phyloP scores from a whole-genome alignment of 2,113 vertebrate genomes.

The Sapajus apella region DNA sequence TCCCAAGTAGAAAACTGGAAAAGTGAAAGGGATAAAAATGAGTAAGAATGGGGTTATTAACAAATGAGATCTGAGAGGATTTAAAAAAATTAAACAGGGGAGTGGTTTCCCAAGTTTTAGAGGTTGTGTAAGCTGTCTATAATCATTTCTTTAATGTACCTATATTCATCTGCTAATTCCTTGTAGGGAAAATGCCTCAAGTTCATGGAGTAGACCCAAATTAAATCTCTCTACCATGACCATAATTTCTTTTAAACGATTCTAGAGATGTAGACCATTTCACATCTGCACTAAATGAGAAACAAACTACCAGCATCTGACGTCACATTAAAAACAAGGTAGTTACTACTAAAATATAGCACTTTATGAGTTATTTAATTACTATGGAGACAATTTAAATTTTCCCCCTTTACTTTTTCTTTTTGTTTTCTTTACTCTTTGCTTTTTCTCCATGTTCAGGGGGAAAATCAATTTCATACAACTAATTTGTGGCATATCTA shows the following conservation, averaged over 20 bases:
- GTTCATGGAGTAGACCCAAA: background rate
- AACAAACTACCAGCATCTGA: background rate
- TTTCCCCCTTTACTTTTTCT: slow-evolving; percentile 21
- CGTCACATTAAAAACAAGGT: background rate
- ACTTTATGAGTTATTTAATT: background rate
- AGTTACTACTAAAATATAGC: background rate
- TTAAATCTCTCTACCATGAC: background rate
- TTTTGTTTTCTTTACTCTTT: slow-evolving; percentile 45
- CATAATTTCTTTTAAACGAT: slow-evolving; percentile 37
- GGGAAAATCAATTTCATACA: slow-evolving; percentile 39
- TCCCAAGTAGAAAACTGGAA: background rate
- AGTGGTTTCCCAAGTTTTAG: background rate
- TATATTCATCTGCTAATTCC: background rate
- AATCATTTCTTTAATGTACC: slow-evolving; percentile 6
- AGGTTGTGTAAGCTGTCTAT: background rate
- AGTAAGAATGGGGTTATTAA: background rate
- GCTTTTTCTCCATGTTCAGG: slow-evolving; percentile 36
- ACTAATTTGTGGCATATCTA: slow-evolving; percentile 14
- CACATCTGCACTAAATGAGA: background rate
- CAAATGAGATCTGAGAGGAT: background rate
- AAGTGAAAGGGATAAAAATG: background rate
- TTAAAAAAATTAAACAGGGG: background rate
- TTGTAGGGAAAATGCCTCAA: background rate
- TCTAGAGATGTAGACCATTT: background rate
- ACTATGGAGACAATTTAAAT: background rate